These are phyloP conservation scores for Psophia crepitans DNA, from an alignment of 2,113 vertebrate species.

Conservation along the genomic window DNA sequence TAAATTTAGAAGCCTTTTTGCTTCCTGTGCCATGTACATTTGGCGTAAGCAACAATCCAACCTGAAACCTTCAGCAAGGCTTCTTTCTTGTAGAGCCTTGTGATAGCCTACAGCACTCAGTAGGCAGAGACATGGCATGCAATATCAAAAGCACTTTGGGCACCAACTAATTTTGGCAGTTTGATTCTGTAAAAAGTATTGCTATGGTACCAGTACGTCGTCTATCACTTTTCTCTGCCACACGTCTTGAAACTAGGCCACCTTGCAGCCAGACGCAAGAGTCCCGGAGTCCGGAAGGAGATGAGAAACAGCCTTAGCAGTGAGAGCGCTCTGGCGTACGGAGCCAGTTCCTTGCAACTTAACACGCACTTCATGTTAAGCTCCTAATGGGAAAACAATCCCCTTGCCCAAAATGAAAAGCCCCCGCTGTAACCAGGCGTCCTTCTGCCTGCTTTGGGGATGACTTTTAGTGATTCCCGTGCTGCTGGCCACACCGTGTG, in stretches of 20 bases:
- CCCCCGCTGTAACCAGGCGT: neutral
- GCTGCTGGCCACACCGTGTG: fast-evolving
- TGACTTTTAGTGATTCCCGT: neutral
- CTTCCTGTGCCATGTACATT: neutral
- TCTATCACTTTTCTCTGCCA: neutral
- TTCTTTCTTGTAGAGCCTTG: neutral
- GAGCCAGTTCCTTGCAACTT: neutral
- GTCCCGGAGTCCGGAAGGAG: neutral
- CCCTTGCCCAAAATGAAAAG: neutral
- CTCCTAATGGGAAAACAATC: neutral
- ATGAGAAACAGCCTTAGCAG: neutral
- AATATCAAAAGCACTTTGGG: neutral
- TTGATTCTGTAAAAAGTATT: neutral
- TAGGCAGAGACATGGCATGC: neutral
- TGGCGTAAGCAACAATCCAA: neutral
- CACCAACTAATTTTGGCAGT: neutral
- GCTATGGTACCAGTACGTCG: neutral
- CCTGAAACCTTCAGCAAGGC: neutral
- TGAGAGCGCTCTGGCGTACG: fast-evolving
- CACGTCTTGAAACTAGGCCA: neutral
- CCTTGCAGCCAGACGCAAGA: neutral
- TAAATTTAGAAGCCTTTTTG: neutral
- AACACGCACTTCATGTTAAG: fast-evolving
- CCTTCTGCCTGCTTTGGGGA: neutral
- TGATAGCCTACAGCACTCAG: neutral